Percentiles rank a stretch among this genome's conserved stretches.
phyloP scores from a whole-genome alignment of 2,888 invertebrate genomes.

The Parthenolecanium corni region DNA sequence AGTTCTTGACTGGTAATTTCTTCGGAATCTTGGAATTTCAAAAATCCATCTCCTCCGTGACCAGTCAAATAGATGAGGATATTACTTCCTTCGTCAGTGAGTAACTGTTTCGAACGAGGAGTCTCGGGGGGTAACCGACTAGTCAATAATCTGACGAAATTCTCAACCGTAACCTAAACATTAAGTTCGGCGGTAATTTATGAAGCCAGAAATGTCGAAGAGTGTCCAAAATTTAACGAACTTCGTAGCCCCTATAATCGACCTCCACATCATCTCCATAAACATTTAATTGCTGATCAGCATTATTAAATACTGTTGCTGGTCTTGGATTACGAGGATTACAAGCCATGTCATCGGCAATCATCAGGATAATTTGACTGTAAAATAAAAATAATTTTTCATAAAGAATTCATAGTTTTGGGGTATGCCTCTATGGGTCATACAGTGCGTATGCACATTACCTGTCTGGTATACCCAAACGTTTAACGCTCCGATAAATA shows the following conservation, averaged over 20 bases:
- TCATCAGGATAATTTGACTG: slow-evolving; percentile 96
- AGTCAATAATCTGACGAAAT: slow-evolving; percentile 90
- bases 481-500: slow-evolving; percentile 93
- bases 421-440: no score
- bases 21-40: slow-evolving; percentile 98
- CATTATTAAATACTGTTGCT: slow-evolving; percentile 95
- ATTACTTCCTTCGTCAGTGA: slow-evolving; percentile 94
- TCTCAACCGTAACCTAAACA: slow-evolving; percentile 85
- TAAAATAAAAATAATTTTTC: slow-evolving; percentile 7
- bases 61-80: slow-evolving; percentile 89
- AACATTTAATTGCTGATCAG: slow-evolving; percentile 94
- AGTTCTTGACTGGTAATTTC: slow-evolving; percentile 97
- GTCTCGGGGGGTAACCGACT: slow-evolving; percentile 48
- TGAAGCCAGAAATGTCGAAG: not conserved
- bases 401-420: no score
- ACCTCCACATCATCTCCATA: slow-evolving; percentile 99
- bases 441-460: no score
- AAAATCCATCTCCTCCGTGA: slow-evolving; percentile 97
- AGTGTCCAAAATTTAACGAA: slow-evolving; percentile 39
- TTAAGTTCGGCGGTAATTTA: not conserved
- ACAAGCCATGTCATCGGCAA: slow-evolving; percentile 99
- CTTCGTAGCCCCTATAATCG: slow-evolving; percentile 89
- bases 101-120: slow-evolving; percentile 83
- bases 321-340: slow-evolving; percentile 95
- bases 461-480: slow-evolving; percentile 93